Evolutionary conservation across 1,140 invertebrate species (phyloP), one percentile per base, ranked within the genome.

Genomic region (Carcinoscorpius rotundicauda): DNA sequence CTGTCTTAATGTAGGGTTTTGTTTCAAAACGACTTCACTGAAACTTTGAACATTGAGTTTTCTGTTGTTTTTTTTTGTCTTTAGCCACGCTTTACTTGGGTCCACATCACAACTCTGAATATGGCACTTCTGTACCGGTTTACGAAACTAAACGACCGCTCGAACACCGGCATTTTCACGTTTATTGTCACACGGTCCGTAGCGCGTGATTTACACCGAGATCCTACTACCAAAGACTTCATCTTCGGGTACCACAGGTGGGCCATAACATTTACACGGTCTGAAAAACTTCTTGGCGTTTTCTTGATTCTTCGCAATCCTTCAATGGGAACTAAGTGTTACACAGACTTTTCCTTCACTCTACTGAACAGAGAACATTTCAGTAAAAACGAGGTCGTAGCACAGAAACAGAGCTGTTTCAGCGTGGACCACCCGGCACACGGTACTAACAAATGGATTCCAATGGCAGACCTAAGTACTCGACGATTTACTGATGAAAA

Each of bases 61-160:
- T 29, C 29, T 29, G 29, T 29, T 29, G 2, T 29, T 29, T 29
- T 29, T 29, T 29, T 29, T 29, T 29, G 0, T 29, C 29, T 29
- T 29, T 29, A 29, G 29, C 29, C 29, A 29, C 29, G 29, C 29
- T 29, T 29, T 29, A 29, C 29, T 29, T 29, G 29, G 0, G 29
- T 29, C 29, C 29, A 29, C 29, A 29, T 29, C 2, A 29, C 29
- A 29, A 29, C 29, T 29, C 29, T 29, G 29, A 29, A 29, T 29
- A 91, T 91, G 88, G 89, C 88, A 72, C 82, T 91, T 73, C 82
- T 91, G 71, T 89, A 89, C 77, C 84, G 89, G 72, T 88, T 90
- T 78, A 87, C 88, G 71, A 86, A 86, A 78, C 82, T 91, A 62
- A 86, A 87, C 73, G 90, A 92, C 80, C 83, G 88, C 72, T 85